Base-by-base conservation (phyloP, 2,113 vertebrate species). In the Jacana jacana region DNA sequence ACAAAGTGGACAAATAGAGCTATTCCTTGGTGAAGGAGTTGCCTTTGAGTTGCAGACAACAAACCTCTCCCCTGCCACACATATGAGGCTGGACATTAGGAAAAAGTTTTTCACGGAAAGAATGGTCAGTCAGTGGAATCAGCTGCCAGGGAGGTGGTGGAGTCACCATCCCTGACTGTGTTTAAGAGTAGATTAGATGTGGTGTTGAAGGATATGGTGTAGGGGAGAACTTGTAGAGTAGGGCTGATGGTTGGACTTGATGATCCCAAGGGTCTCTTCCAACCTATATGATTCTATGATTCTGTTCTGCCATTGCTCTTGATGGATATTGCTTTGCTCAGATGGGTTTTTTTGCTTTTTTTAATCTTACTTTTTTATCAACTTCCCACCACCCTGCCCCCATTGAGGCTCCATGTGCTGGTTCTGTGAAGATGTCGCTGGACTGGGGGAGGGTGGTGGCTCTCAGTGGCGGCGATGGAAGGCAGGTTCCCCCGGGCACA, bases 341-440 rank as follows among this genome's bases (percentile, higher is more conserved):
- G 28, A 25, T 64, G 48, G 30, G 5, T 0, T 0, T 6, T 80
- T 61, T n/a, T 73, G 6, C 6, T 5, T 7, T 39, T 44, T 54
- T 39, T 57, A 22, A 44, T 44, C 17, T 44, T 40, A 17, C 30
- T 60, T 22, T 51, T 65, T 54, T 25, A 54, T 44, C 18, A 9
- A 4, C 9, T 52, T 76, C 11, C 22, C 18, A 27, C 13, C 4
- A 2, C 17, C 20, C 35, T 92, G 24, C 30, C 33, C 16, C 28
- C 33, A 35, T 25, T 0, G 3, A 40, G 60, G 27, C 61, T 85
- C 28, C 11, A 1, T 17, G 18, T 68, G 28, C 57, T 2, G 2
- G 30, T 78, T 28, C 51, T 6, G 1, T 40, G n/a, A 30, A n/a
- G 35, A 8, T 51, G n/a, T 79, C 80, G 46, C 48, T 30, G 42